Evolutionary conservation across 2,888 invertebrate genomes (phyloP).

Genomic region (Isotomurus palustris): DNA sequence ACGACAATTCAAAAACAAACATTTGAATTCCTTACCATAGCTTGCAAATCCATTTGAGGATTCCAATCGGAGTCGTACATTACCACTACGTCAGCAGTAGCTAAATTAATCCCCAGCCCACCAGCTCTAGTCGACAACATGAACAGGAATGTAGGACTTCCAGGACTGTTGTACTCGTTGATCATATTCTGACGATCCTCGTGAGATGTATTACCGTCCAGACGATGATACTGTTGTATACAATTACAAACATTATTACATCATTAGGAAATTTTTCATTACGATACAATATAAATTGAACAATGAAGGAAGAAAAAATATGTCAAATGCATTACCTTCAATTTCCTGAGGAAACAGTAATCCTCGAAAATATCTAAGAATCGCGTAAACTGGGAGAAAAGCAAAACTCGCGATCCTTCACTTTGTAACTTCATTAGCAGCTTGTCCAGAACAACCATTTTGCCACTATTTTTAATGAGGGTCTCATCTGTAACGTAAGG

Average conservation of each 20-base stretch:
- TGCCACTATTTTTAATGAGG: conserved; percentile 55
- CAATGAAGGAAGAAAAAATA: too few relatives aligned
- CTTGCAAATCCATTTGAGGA: conserved; percentile 95
- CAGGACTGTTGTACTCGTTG: conserved; percentile 52
- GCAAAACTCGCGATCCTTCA: conserved; percentile 55
- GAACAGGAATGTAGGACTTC: conserved; percentile 57
- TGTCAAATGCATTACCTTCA: too few relatives aligned
- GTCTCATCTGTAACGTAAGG: conserved; percentile 32
- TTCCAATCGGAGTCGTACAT: conserved; percentile 99
- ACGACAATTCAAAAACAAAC: too few relatives aligned
- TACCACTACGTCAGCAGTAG: conserved; percentile 87
- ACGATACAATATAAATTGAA: too few relatives aligned
- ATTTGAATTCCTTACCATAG: too few relatives aligned
- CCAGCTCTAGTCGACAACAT: conserved; percentile 65
- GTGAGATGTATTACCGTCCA: conserved; percentile 57
- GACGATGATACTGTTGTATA: conserved; percentile 52
- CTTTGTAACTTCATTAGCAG: conserved; percentile 58
- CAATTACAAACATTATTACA: too few relatives aligned
- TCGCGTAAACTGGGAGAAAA: conserved; percentile 63
- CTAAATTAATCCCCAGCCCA: conserved; percentile 82
- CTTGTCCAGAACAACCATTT: conserved; percentile 61
- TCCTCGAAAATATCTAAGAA: conserved; percentile 64
- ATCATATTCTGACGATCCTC: conserved; percentile 54
- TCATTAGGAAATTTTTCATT: too few relatives aligned
- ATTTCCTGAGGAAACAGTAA: conserved; percentile 49